Evolutionary conservation across 2,113 vertebrate species (phyloP).

Genomic region (Sinocyclocheilus anshuiensis): DNA sequence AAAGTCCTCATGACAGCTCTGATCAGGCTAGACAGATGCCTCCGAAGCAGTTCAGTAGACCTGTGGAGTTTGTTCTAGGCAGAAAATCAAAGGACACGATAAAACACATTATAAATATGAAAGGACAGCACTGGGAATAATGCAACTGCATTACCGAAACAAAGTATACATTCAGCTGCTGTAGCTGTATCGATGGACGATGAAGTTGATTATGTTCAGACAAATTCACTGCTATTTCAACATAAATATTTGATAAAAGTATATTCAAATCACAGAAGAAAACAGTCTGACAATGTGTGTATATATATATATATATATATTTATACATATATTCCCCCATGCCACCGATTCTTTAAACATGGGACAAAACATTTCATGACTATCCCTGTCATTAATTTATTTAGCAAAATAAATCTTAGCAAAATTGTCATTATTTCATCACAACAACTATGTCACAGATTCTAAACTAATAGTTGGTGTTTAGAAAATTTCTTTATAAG

Average conservation of each 20-base stretch:
- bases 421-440: no score
- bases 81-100: background rate
- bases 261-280: no score
- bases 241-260: background rate
- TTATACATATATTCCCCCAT: no score
- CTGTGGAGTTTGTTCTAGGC: background rate
- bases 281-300: no score
- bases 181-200: background rate
- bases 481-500: no score
- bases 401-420: no score
- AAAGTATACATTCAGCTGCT: background rate
- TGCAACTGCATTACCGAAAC: background rate
- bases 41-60: background rate
- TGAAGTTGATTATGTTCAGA: background rate
- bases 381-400: no score
- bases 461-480: no score
- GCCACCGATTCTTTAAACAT: no score
- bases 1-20: background rate
- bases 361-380: no score
- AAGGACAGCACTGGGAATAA: background rate
- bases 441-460: no score
- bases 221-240: background rate
- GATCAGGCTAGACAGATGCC: background rate
- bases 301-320: no score
- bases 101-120: background rate